These are phyloP conservation scores for Calameuta filiformis DNA, from an alignment of 2,888 invertebrate species.

Conservation along the genomic window DNA sequence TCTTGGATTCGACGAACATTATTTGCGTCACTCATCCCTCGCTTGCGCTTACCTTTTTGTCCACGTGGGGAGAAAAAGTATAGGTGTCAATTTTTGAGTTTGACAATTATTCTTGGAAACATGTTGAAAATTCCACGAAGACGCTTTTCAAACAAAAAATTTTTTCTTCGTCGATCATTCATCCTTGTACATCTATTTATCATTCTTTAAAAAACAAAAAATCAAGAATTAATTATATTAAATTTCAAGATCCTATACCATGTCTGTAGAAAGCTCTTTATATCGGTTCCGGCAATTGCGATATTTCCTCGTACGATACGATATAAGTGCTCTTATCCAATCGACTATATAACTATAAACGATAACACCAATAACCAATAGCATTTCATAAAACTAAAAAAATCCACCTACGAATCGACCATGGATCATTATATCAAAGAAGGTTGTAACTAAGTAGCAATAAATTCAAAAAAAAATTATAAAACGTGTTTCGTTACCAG, in stretches of 20 bases:
- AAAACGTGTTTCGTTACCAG: not conserved
- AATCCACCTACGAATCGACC: not conserved
- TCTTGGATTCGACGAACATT: slow-evolving; percentile 8
- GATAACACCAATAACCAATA: not conserved
- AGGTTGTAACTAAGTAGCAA: not conserved
- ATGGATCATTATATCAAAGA: not conserved
- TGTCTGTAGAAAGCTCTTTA: not conserved
- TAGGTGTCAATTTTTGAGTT: not conserved
- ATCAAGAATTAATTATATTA: not conserved
- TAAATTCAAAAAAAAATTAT: not conserved
- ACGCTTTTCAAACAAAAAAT: not conserved
- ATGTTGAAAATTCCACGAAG: not conserved
- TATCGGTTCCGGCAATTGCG: not conserved
- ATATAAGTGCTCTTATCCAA: not conserved
- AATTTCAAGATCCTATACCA: not conserved
- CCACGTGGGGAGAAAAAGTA: not conserved
- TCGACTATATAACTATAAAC: not conserved
- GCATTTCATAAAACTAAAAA: not conserved
- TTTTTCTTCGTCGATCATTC: not conserved
- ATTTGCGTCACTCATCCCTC: slow-evolving; percentile 10
- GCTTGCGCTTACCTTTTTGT: not conserved
- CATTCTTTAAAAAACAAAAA: not conserved
- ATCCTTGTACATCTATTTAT: not conserved
- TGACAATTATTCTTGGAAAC: not conserved
- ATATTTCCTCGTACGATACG: not conserved